Evolutionary conservation across 2,888 invertebrate species (phyloP).

Genomic region (Cryptocheilus praepositus): DNA sequence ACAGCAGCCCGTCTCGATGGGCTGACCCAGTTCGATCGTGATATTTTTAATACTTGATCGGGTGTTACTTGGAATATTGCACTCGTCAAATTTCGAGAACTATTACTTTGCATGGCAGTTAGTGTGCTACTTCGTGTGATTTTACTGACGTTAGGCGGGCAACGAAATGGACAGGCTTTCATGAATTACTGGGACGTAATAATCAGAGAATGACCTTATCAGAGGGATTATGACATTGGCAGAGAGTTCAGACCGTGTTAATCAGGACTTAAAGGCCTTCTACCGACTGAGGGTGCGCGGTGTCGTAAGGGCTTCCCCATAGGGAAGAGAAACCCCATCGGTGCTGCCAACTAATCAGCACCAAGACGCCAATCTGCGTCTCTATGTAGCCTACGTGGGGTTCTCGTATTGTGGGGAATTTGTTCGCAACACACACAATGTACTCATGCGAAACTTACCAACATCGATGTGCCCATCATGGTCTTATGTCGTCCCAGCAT

Average conservation of each 20-base stretch:
- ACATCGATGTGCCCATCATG: too few species aligned
- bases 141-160: not conserved
- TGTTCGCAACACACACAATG: slow-evolving; percentile 19
- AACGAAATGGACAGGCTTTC: not conserved
- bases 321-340: slow-evolving; percentile 64
- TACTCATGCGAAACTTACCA: slow-evolving; percentile 5
- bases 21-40: too few species aligned
- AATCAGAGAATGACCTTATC: slow-evolving; percentile 60
- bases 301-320: slow-evolving; percentile 63
- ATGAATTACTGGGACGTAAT: slow-evolving; percentile 47
- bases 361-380: slow-evolving; percentile 58
- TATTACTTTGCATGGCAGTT: too few species aligned
- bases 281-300: slow-evolving; percentile 52
- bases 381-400: slow-evolving; percentile 24
- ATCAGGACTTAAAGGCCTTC: slow-evolving; percentile 68
- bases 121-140: slow-evolving; percentile 17
- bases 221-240: slow-evolving; percentile 65
- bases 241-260: slow-evolving; percentile 62
- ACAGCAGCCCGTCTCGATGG: too few species aligned
- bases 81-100: too few species aligned
- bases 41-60: too few species aligned
- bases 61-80: too few species aligned
- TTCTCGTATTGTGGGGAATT: slow-evolving; percentile 27
- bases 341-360: slow-evolving; percentile 70
- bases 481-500: too few species aligned